Base-by-base conservation (phyloP, 2,113 vertebrate genomes). In the Cottus gobio region DNA sequence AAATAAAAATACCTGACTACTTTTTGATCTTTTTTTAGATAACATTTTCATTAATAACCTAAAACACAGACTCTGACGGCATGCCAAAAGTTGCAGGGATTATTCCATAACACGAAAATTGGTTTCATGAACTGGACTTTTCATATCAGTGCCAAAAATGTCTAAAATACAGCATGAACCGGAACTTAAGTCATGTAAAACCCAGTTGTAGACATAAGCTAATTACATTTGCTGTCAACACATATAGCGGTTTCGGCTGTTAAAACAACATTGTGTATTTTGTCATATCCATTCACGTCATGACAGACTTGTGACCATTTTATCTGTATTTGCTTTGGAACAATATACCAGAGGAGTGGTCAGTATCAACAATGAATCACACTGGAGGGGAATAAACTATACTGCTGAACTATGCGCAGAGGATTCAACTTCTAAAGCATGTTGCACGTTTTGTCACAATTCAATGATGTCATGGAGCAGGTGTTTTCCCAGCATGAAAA, bases 341-440 rank as follows among this genome's bases (percentile, higher is more conserved):
- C 50, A 83, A 72, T 69, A 61, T 30, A 22, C 18, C 37, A 0
- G 15, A 71, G 73, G 80, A 81, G 88, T 70, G 80, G 70, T 34
- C 63, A 39, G n/a, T 39, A 12, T 58, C 70, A 70, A 24, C 44
- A 60, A 44, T 70, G 44, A 83, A 66, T 83, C 20, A 73, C 8
- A 12, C 52, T 26, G 46, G 10, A 1, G 18, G 31, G n/a, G 11
- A 9, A 42, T n/a, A 58, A 58, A 44, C 60, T 12, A 1, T 22
- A 9, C 30, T 42, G 30, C 4, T 7, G 4, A 20, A 31, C 34
- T 37, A 8, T 2, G 1, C 16, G 31, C 54, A 26, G 20, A 60
- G 3, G 24, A 63, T 37, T 50, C 3, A 13, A 20, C 24, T 20
- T 37, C 62, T 58, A 28, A n/a, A 42, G 20, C 30, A 31, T 36